Evolutionary conservation across 2,888 invertebrate species (phyloP), one percentile per base, ranked within the genome.

Genomic region (Geophilus truncorum): DNA sequence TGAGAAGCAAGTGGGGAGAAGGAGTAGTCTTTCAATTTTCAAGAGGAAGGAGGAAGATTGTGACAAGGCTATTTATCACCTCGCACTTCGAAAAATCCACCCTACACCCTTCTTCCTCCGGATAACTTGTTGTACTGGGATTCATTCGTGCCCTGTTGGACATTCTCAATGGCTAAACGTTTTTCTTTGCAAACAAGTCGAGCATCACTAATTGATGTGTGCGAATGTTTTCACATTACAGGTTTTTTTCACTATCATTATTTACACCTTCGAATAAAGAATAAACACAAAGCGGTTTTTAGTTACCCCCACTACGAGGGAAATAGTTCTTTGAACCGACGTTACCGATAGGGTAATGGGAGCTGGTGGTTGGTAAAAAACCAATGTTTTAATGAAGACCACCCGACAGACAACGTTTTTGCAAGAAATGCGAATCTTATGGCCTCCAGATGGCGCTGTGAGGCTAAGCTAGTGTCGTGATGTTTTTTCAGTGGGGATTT

Each of bases 41-140:
- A 70, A 70, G 70, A 70, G 70, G 70, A 70, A 70, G 70, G 70
- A 70, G 70, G 70, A 70, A 70, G 70, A 70, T 70, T 70, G 70
- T 70, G 70, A 70, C 70, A 70, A 10, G 70, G 70, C 25, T 70
- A 70, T 70, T 70, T 70, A 70, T 70, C 70, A 70, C 70, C 70
- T 70, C 70, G 70, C 18, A 18, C 51, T 51, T 45, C 12, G 28
- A 25, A 25, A 70, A 70, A 70, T 25, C 15, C 25, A 10, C 70
- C 70, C 70, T 25, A 15, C 25, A 10, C 70, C 70, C 70, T 70
- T 51, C 51, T 51, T 51, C 12, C 70, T 28, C 70, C 1, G 12
- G 23, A 28, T 28, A 70, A 70, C 70, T 70, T 10, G 57, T 18
- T 62, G 70, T 25, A 70, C 28, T 70, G 70, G 70, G 28, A 70